phyloP scores from a whole-genome alignment of 2,797 vertebrate species.

The Novumbra hubbsi region DNA sequence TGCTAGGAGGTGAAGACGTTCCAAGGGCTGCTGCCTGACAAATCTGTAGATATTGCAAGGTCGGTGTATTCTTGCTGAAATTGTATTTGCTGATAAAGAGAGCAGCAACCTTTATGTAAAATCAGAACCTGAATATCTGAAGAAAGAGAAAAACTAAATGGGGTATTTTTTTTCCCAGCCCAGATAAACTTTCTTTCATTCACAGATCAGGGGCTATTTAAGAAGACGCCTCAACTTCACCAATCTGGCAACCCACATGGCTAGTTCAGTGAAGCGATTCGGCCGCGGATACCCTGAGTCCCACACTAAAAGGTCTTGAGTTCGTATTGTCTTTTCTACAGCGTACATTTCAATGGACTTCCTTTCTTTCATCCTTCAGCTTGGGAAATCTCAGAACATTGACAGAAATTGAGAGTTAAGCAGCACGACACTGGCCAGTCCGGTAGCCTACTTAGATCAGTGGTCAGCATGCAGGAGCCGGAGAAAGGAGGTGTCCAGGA shows the following conservation, averaged over 20 bases:
- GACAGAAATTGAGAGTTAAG: conserved; percentile 30
- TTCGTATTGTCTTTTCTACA: conserved; percentile 30
- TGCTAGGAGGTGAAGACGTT: neutral
- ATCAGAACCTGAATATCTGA: conserved; percentile 30
- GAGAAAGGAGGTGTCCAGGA: conserved; percentile 25
- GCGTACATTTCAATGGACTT: conserved; percentile 22
- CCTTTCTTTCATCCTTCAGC: neutral
- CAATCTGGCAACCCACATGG: conserved; percentile 32
- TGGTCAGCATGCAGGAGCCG: conserved; percentile 26
- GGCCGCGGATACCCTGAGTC: conserved; percentile 65
- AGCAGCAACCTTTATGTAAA: neutral
- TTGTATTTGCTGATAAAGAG: neutral
- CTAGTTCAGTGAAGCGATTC: conserved; percentile 39
- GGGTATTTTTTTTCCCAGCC: conserved; percentile 21
- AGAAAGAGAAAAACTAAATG: conserved; percentile 18
- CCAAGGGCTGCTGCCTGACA: neutral
- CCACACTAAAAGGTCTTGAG: conserved; percentile 50
- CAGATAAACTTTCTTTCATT: conserved; percentile 3
- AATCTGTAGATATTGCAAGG: neutral
- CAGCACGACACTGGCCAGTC: conserved; percentile 35
- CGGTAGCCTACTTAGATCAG: conserved; percentile 33
- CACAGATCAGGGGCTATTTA: conserved; percentile 27
- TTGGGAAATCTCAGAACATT: conserved; percentile 33
- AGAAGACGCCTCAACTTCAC: neutral
- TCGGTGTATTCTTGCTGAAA: neutral